Percentiles rank a stretch among this genome's conserved stretches.
Evolutionary conservation across 2,113 vertebrate species (phyloP).

Genomic region (Murina feae): DNA sequence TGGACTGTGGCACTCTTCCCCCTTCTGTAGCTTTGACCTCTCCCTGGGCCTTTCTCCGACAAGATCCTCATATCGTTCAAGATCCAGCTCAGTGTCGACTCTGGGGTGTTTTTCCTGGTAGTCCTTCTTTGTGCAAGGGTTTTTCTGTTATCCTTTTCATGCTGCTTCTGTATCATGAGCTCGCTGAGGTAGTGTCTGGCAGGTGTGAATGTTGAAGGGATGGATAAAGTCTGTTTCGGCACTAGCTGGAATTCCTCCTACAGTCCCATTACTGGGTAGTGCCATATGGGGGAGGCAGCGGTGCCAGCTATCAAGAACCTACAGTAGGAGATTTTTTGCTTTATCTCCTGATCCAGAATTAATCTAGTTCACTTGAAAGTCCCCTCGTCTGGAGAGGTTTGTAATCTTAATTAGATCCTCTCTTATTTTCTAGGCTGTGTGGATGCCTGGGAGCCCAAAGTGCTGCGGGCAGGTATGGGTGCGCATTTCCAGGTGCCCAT

Average conservation of each 20-base stretch:
- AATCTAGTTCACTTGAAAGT: neutral
- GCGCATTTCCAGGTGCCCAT: slow-evolving; percentile 95
- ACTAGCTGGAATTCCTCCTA: neutral
- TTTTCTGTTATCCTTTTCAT: neutral
- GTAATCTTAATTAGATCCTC: neutral
- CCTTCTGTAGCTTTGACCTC: neutral
- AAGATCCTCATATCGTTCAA: neutral
- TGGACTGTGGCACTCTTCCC: neutral
- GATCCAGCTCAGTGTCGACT: neutral
- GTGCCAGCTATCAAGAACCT: neutral
- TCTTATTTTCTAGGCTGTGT: slow-evolving; percentile 87
- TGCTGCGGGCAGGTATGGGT: slow-evolving; percentile 94
- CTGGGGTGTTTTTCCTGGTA: neutral
- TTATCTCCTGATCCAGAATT: neutral
- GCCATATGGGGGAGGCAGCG: accelerated
- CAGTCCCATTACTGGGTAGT: accelerated
- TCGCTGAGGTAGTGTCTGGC: neutral
- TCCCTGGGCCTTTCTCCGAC: neutral
- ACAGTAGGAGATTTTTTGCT: neutral
- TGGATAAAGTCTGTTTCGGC: neutral
- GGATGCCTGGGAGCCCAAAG: slow-evolving; percentile 96
- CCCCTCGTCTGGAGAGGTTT: neutral
- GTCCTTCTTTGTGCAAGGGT: neutral
- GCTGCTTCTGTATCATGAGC: neutral
- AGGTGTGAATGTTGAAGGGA: too few relatives aligned